Base-by-base conservation (phyloP, 1,140 invertebrate species). In the Caligus rogercresseyi region DNA sequence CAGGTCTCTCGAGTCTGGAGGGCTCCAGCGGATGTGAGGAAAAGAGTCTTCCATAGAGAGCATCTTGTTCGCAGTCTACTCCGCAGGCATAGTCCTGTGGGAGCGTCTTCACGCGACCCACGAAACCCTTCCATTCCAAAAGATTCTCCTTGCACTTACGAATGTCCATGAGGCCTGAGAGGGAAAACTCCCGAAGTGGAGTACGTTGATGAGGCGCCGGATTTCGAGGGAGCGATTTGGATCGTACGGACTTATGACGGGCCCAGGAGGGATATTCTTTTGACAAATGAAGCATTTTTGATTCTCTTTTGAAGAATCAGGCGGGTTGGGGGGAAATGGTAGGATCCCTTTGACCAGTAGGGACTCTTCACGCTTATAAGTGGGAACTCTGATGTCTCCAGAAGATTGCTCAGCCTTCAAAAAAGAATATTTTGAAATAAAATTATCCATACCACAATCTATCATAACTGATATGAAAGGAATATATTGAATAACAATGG, bases 41-140 rank as follows among this genome's bases (percentile, higher is more conserved):
- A 25, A 60, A 60, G 3, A 60, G 3, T 15, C 57, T 24, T 18
- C 57, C 57, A 60, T 60, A 60, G 11, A 60, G 23, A 43, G 57
- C 23, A 24, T 60, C 20, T 43, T 60, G 57, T 25, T 60, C 57
- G 24, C 57, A 60, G 21, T 60, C 57, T 3, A 25, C 57, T 18
- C 57, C 26, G n/a, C 57, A 60, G 16, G 43, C 57, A 60, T 24
- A 60, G 14, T 60, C 57, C 24, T 60, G 21, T 3, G 57, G 57
- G 24, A 60, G 21, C 14, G 24, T 60, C 24, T 60, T 60, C 11
- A 31, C 26, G n/a, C 57, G 4, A 43, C 24, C 57, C 26, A 60
- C 57, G 20, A 60, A 43, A 43, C 31, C 7, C 31, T 43, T 43
- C 31, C 31, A 43, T 43, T 43, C 31, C n/a, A 7, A 7, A 7